These are phyloP conservation scores for Cebidichthys violaceus DNA, from an alignment of 2,113 vertebrate genomes.

Conservation along the genomic window DNA sequence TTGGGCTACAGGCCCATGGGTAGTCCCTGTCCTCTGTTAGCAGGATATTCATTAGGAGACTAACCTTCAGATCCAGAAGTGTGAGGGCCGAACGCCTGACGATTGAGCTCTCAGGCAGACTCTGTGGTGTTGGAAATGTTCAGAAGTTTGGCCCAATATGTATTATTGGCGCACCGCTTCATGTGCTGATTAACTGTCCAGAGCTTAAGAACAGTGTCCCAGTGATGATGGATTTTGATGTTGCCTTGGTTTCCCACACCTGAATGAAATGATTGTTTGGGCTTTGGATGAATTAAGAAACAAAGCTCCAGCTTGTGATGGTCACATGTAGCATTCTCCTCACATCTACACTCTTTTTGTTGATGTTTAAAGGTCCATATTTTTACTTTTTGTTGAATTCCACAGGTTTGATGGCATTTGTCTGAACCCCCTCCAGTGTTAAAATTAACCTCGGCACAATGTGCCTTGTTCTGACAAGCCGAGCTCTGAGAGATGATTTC, in stretches of 20 bases:
- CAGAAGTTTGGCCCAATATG: conserved; percentile 18
- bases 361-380: background rate
- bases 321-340: conserved; percentile 20
- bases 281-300: conserved; percentile 11
- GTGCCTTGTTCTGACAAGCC: background rate
- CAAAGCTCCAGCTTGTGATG: background rate
- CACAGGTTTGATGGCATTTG: background rate
- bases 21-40: background rate
- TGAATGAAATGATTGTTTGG: conserved; percentile 20
- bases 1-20: background rate
- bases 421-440: background rate
- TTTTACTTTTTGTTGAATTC: background rate
- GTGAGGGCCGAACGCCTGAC: conserved; percentile 33
- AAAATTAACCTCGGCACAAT: background rate
- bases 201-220: background rate
- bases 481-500: conserved; percentile 26
- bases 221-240: background rate
- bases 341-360: background rate
- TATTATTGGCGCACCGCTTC: conserved; percentile 1
- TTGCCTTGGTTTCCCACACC: background rate
- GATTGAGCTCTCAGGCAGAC: conserved; percentile 38
- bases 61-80: conserved; percentile 10
- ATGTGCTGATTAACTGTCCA: conserved; percentile 3
- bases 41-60: conserved; percentile 54
- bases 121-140: conserved; percentile 17